phyloP scores from a whole-genome alignment of 2,888 invertebrate species.

The Diaperis boleti region DNA sequence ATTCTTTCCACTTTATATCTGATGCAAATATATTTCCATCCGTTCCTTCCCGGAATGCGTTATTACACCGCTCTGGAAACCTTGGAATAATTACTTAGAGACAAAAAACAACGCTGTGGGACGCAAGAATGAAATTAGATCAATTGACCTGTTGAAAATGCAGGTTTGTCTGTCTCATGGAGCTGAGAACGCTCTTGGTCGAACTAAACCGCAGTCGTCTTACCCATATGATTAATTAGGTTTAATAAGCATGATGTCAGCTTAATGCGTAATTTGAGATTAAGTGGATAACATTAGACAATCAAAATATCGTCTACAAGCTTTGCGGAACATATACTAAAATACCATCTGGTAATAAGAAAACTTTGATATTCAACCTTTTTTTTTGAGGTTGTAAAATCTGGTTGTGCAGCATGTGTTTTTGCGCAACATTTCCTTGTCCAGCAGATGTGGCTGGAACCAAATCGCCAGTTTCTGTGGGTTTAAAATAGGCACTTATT shows the following conservation, averaged over 20 bases:
- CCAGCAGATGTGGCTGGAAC: neutral
- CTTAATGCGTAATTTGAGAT: conserved; percentile 14
- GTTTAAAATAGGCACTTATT: neutral
- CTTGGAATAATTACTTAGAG: neutral
- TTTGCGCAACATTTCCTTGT: neutral
- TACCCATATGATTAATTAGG: conserved; percentile 30
- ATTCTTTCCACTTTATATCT: too few species aligned
- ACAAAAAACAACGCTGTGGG: neutral
- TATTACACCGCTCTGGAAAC: neutral
- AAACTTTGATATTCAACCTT: too few species aligned
- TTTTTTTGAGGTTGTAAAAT: neutral
- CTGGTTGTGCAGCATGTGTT: neutral
- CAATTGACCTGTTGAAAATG: too few species aligned
- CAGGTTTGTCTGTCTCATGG: too few species aligned
- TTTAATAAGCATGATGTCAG: conserved; percentile 26
- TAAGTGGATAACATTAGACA: conserved; percentile 3
- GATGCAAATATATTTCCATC: neutral
- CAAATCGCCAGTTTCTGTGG: neutral
- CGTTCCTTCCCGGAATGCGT: neutral
- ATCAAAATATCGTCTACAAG: too few species aligned
- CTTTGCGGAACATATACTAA: too few species aligned
- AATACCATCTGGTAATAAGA: too few species aligned
- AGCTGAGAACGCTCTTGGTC: conserved; percentile 1
- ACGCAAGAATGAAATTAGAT: neutral
- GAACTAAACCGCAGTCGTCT: conserved; percentile 14